Percentiles rank a stretch among this genome's conserved stretches.
Evolutionary conservation across 2,888 invertebrate species (phyloP).

Genomic region (Argyresthia albistria): DNA sequence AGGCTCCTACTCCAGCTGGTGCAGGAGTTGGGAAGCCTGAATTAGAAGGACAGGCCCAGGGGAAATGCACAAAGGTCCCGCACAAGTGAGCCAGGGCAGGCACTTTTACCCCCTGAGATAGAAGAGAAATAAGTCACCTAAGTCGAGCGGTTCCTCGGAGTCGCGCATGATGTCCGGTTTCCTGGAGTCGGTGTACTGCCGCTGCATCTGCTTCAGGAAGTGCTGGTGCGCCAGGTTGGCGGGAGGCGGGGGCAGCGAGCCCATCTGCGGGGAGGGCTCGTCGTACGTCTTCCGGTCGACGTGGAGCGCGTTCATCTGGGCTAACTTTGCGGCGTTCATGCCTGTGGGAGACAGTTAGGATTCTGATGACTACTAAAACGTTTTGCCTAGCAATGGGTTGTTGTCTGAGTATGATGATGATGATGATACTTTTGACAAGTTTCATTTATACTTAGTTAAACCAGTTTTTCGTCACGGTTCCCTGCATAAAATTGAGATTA

Average conservation of each 20-base stretch:
- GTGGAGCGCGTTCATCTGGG: constrained; percentile 79
- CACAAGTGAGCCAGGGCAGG: no score
- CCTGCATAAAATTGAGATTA: no score
- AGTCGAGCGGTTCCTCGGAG: constrained; percentile 66
- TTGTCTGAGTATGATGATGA: not conserved
- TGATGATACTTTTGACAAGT: not conserved
- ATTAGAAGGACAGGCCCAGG: no score
- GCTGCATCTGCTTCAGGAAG: constrained; percentile 76
- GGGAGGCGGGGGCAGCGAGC: constrained; percentile 68
- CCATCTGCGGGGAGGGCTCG: constrained; percentile 71
- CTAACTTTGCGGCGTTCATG: constrained; percentile 83
- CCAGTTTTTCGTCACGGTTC: no score
- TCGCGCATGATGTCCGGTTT: constrained; percentile 71
- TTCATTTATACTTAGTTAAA: not conserved
- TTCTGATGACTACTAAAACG: no score
- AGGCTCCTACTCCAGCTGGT: no score
- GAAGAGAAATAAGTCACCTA: constrained; percentile 33
- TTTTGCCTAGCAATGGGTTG: no score
- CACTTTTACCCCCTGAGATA: no score
- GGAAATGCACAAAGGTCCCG: no score
- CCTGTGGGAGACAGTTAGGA: constrained; percentile 56
- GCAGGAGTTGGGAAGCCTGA: no score
- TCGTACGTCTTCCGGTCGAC: constrained; percentile 66
- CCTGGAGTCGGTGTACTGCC: constrained; percentile 70
- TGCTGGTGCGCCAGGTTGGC: constrained; percentile 70